Percentiles rank a stretch among this genome's conserved stretches.
phyloP scores from a whole-genome alignment of 2,888 invertebrate genomes.

The Aphelenchoides bicaudatus region DNA sequence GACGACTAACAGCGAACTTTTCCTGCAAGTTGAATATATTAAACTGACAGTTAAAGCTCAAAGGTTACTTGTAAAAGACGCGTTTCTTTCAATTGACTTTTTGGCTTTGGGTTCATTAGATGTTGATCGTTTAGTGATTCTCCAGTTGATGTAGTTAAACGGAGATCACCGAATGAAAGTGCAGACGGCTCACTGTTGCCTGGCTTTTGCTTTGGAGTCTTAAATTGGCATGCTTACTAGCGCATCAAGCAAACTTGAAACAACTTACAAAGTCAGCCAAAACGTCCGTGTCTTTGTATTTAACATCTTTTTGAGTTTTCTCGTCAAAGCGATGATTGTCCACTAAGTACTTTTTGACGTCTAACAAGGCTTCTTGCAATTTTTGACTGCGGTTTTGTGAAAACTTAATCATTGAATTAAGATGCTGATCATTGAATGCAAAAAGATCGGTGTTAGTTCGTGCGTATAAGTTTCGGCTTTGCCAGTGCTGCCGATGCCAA shows the following conservation, averaged over 20 bases:
- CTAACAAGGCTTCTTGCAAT: not conserved
- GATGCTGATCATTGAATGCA: conserved; percentile 3
- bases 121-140: not conserved
- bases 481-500: not conserved
- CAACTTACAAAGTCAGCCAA: not conserved
- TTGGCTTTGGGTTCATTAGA: not conserved
- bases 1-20: not conserved
- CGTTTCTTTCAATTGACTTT: no score
- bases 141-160: not conserved
- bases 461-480: conserved; percentile 1
- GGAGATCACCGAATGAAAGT: no score
- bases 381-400: not conserved
- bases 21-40: not conserved
- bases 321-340: not conserved
- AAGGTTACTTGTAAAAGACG: no score
- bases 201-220: not conserved
- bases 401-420: conserved; percentile 1
- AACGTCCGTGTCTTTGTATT: not conserved
- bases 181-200: no score
- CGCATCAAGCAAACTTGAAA: not conserved
- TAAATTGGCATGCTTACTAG: not conserved
- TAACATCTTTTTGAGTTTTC: not conserved
- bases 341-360: not conserved
- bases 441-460: not conserved
- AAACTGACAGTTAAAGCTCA: no score